Evolutionary conservation across 1,140 invertebrate genomes (phyloP), one percentile per base, ranked within the genome.

Genomic region (Apis mellifera): DNA sequence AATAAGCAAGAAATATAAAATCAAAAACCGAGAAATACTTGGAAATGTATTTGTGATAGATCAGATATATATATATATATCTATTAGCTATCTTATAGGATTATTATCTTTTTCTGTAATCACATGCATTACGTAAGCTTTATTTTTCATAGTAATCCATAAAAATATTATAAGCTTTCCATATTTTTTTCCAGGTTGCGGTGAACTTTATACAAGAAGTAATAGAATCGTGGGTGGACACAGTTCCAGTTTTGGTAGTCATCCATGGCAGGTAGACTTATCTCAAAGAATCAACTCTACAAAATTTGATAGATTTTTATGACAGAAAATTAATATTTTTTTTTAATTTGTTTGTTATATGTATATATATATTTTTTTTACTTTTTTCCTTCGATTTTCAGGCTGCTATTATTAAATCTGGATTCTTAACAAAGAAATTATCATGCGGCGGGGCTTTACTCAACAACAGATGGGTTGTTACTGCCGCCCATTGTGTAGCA

Each of bases 211-310:
- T 88, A 97, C 97, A 0, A 95, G 98, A 70, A 97, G 97, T 60
- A 98, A 98, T 90, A 95, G 98, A 86, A 98, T 99, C 83, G 98
- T 99, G 2, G 98, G 98, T n/a, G 98, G 98, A 1, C 97, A 98
- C 87, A 97, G 97, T 64, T 97, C 97, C 0, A 96, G 96, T 79
- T 98, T 98, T 90, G 98, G 97, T 9, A 97, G 97, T 60, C 98
- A 98, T 95, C 98, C 98, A n/a, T 99, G 98, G 98, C 98, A 98
- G 95, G 95, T 95, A 90, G 92, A 89, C n/a, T 48, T 21, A 7
- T 19, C 21, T 23, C 21, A 52, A 50, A 69, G n/a, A 13, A 19
- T 69, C 42, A n/a, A 13, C 11, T 9, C 5, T 23, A 19, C 5
- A 8, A 11, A 57, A 57, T 21, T 13, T 11, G 9, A 48, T 11